Conservation (phyloP, 1,140 invertebrate species). For the Cotesia vestalis region DNA sequence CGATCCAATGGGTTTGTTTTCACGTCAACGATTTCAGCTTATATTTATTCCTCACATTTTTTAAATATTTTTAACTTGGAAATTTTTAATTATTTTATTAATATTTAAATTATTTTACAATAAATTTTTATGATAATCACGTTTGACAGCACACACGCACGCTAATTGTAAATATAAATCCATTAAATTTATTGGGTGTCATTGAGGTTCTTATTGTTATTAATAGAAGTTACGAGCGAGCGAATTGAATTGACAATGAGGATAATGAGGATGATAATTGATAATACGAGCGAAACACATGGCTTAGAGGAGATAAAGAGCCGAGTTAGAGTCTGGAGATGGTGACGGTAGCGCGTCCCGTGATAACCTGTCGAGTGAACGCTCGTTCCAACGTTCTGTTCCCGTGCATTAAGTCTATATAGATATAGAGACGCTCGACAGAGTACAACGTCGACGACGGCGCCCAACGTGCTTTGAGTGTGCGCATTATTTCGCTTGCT, state of each 20-base stretch:
- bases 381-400: conserved; percentile 43
- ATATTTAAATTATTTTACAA: not conserved
- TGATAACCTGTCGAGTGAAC: conserved; percentile 50
- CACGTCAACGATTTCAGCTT: not conserved
- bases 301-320: no score
- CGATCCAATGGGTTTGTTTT: conserved; percentile 10
- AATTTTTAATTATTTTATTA: no score
- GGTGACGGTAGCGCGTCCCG: conserved; percentile 47
- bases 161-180: no score
- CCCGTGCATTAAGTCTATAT: no score
- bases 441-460: conserved; percentile 32
- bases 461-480: conserved; percentile 29
- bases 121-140: no score
- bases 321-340: conserved; percentile 11
- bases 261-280: no score
- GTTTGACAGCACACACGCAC: no score
- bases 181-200: no score
- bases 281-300: no score
- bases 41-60: conserved; percentile 2
- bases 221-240: no score
- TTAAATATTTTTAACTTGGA: not conserved
- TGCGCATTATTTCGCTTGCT: conserved; percentile 28
- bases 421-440: conserved; percentile 6
- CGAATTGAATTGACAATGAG: no score
- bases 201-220: no score